phyloP scores from a whole-genome alignment of 2,797 vertebrate species.

The Bradypodion pumilum region DNA sequence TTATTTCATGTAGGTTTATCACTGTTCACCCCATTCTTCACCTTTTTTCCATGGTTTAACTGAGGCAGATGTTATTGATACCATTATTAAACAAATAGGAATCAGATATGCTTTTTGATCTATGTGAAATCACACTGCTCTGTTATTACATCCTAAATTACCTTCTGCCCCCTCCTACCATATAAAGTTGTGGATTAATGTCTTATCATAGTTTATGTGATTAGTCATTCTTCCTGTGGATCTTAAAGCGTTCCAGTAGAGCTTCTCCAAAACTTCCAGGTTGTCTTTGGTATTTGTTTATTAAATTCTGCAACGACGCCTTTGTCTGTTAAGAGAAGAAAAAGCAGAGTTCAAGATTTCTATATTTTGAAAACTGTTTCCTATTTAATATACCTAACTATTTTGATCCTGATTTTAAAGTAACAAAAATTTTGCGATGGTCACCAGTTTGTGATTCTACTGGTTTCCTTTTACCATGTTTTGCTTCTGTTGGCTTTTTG shows the following conservation, averaged over 20 bases:
- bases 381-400: not conserved
- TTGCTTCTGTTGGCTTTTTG: too few species aligned
- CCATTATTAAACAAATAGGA: not conserved
- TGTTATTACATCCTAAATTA: not conserved
- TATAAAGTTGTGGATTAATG: not conserved
- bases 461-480: too few species aligned
- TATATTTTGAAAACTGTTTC: not conserved
- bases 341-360: not conserved
- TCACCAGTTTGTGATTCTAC: too few species aligned
- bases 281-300: slow-evolving; percentile 80
- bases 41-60: not conserved
- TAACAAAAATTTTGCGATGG: too few species aligned
- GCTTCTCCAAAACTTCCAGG: slow-evolving; percentile 80
- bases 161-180: not conserved
- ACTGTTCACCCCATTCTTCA: not conserved
- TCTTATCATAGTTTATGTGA: not conserved
- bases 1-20: too few species aligned
- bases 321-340: slow-evolving; percentile 73
- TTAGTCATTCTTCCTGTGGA: not conserved
- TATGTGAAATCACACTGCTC: not conserved
- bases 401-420: not conserved
- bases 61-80: not conserved
- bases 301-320: slow-evolving; percentile 78
- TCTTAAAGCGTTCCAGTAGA: slow-evolving; percentile 79
- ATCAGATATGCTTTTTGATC: not conserved